Percentiles rank a stretch among this genome's conserved stretches.
Evolutionary conservation across 2,797 vertebrate genomes (phyloP).

Genomic region (Onychomys leucogaster): DNA sequence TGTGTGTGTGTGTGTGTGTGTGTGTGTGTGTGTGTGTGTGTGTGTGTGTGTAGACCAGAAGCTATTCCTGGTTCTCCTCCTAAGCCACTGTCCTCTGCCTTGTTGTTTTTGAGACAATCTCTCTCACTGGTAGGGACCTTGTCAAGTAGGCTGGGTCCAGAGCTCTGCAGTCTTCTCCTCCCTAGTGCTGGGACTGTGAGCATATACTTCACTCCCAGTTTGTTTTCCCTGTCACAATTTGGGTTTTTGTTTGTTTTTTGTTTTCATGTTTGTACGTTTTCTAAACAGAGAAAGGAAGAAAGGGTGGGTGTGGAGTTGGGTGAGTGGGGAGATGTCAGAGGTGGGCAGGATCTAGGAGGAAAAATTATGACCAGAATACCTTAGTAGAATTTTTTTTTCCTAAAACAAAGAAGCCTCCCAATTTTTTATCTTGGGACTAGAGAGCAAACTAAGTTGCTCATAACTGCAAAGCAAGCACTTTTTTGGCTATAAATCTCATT

Average conservation of each 20-base stretch:
- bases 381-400: no score
- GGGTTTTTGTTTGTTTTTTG: background rate
- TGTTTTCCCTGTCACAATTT: background rate
- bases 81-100: background rate
- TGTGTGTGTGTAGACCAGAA: background rate
- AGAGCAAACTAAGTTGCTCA: background rate
- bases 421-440: background rate
- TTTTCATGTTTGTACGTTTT: background rate
- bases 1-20: background rate
- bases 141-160: background rate
- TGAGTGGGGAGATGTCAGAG: background rate
- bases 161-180: background rate
- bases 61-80: background rate
- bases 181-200: background rate
- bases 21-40: accelerated
- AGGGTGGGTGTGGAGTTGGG: background rate
- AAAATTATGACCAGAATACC: background rate
- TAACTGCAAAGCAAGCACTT: background rate
- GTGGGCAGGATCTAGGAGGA: background rate
- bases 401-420: background rate
- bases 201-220: background rate
- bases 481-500: background rate
- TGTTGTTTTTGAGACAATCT: background rate
- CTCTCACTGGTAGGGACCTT: background rate
- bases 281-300: background rate